phyloP scores from a whole-genome alignment of 2,888 invertebrate species.

The Galerucella calmariensis region DNA sequence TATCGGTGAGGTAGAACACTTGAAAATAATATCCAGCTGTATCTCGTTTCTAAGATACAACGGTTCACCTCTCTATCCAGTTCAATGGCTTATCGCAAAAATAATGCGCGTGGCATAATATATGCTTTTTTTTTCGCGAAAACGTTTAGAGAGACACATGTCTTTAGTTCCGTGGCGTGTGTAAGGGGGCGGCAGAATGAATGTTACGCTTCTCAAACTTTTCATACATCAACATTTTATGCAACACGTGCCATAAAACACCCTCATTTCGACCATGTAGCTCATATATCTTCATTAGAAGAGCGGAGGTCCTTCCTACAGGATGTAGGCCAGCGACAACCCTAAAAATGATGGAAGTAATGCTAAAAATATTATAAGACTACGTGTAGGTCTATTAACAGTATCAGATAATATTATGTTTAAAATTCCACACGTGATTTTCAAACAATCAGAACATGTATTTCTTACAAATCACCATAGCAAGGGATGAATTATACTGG shows the following conservation, averaged over 20 bases:
- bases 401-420: too few relatives aligned
- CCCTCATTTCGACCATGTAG: constrained; percentile 27
- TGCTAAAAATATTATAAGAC: neutral
- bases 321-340: neutral
- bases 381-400: too few relatives aligned
- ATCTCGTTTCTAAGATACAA: too few relatives aligned
- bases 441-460: too few relatives aligned
- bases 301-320: constrained; percentile 23
- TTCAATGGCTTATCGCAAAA: neutral
- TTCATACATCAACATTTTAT: constrained; percentile 39
- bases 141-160: constrained; percentile 43
- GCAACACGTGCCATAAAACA: constrained; percentile 43
- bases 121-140: constrained; percentile 33
- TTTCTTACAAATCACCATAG: too few relatives aligned
- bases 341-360: neutral
- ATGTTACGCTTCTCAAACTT: constrained; percentile 28
- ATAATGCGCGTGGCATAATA: neutral
- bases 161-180: constrained; percentile 28
- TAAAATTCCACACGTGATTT: too few relatives aligned
- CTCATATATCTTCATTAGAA: constrained; percentile 40
- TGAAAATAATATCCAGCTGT: too few relatives aligned
- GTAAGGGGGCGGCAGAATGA: constrained; percentile 24
- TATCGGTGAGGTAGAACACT: too few relatives aligned
- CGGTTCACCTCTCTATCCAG: neutral
- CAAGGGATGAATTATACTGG: too few relatives aligned